A percentile compares a stretch with the other conserved stretches of the same genome.
phyloP scores from a whole-genome alignment of 2,113 vertebrate genomes.

The Catharus bicknelli region DNA sequence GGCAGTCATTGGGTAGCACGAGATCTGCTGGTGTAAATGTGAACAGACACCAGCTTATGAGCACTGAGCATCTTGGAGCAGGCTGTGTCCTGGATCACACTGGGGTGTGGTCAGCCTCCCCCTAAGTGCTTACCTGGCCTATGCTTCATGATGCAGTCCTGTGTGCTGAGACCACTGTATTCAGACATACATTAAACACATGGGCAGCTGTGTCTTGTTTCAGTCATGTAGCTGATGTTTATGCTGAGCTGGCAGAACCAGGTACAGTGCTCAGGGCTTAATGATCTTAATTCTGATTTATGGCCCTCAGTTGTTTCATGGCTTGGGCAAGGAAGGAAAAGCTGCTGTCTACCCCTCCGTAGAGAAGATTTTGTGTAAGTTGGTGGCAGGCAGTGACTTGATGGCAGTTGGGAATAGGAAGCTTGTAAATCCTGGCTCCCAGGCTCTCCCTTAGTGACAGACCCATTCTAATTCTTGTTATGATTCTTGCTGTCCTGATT shows the following conservation, averaged over 20 bases:
- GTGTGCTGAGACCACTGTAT: not conserved
- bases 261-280: not conserved
- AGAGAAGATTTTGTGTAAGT: not conserved
- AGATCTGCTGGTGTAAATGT: not conserved
- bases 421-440: constrained; percentile 7
- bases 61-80: fast-evolving
- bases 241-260: not conserved
- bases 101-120: not conserved
- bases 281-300: not conserved
- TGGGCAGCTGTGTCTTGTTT: constrained; percentile 11
- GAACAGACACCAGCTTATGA: not conserved
- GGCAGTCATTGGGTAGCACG: not conserved
- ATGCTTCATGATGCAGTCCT: not conserved
- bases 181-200: fast-evolving
- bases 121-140: not conserved
- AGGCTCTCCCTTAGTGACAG: not conserved
- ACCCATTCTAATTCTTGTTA: not conserved
- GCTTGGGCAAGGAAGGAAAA: not conserved
- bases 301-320: not conserved
- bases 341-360: not conserved
- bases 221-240: not conserved
- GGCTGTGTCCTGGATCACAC: not conserved
- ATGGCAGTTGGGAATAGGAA: not conserved
- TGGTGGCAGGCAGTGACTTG: not conserved
- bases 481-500: not conserved